Evolutionary conservation across 2,888 invertebrate species (phyloP).

Genomic region (Achlya flavicornis): DNA sequence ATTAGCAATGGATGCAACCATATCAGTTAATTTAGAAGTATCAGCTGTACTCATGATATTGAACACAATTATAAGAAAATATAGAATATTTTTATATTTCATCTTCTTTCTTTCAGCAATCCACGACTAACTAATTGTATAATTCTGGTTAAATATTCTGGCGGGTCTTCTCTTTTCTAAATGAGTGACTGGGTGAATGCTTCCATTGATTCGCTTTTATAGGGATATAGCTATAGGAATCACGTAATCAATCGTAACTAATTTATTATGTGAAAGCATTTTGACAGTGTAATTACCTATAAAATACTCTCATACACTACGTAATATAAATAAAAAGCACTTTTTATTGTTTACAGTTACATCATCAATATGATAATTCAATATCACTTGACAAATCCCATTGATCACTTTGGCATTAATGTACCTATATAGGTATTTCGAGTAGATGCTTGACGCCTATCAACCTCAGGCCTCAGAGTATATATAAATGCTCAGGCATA

Average conservation of each 20-base stretch:
- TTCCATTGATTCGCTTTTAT: not conserved
- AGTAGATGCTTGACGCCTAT: not conserved
- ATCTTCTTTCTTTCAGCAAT: not conserved
- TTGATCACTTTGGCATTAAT: not conserved
- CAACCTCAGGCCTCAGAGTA: too few species aligned
- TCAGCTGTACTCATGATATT: constrained; percentile 14
- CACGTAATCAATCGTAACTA: not conserved
- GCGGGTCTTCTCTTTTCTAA: not conserved
- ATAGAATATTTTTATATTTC: not conserved
- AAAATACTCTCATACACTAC: not conserved
- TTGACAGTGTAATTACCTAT: not conserved
- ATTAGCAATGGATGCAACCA: constrained; percentile 43
- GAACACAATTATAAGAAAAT: constrained; percentile 15
- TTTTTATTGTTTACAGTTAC: constrained; percentile 1
- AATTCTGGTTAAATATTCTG: not conserved
- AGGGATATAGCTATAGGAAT: not conserved
- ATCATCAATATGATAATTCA: not conserved
- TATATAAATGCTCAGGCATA: too few species aligned
- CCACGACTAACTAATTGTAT: not conserved
- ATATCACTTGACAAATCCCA: not conserved
- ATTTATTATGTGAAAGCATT: constrained; percentile 2
- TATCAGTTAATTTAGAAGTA: constrained; percentile 35
- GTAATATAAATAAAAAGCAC: not conserved
- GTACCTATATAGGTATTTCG: not conserved
- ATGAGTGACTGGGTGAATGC: not conserved